phyloP scores from a whole-genome alignment of 2,888 invertebrate species.

The Apotomis capreana region DNA sequence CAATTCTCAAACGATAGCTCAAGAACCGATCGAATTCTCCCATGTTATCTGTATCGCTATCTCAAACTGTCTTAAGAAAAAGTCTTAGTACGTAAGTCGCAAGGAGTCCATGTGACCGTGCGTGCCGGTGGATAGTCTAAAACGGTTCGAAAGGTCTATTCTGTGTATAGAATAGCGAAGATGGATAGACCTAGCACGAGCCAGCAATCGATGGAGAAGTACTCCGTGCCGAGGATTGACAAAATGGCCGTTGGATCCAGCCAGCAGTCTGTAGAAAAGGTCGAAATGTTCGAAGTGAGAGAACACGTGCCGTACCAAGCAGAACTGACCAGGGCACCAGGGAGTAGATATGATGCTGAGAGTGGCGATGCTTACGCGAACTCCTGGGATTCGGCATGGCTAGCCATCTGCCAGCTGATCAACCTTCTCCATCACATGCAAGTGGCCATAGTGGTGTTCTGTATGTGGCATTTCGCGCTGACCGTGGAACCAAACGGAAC shows the following conservation, averaged over 20 bases:
- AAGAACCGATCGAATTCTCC: constrained; percentile 60
- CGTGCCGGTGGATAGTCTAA: constrained; percentile 43
- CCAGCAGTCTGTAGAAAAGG: constrained; percentile 69
- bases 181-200: constrained; percentile 76
- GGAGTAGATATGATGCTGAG: constrained; percentile 68
- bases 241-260: constrained; percentile 62
- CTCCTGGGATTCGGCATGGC: constrained; percentile 75
- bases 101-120: constrained; percentile 58
- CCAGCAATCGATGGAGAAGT: constrained; percentile 67
- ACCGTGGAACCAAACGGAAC: constrained; percentile 69
- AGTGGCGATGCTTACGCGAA: constrained; percentile 64
- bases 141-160: constrained; percentile 60
- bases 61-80: constrained; percentile 49
- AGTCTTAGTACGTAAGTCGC: constrained; percentile 57
- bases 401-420: constrained; percentile 72
- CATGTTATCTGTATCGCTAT: constrained; percentile 63
- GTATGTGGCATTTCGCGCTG: constrained; percentile 74
- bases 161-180: constrained; percentile 49
- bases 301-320: constrained; percentile 79
- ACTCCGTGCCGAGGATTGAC: constrained; percentile 49
- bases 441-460: constrained; percentile 75
- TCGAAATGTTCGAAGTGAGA: constrained; percentile 76
- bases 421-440: constrained; percentile 78
- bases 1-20: constrained; percentile 64
- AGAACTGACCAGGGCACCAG: constrained; percentile 72